Evolutionary conservation across 2,113 vertebrate genomes (phyloP).

Genomic region (Ammodytes dubius): DNA sequence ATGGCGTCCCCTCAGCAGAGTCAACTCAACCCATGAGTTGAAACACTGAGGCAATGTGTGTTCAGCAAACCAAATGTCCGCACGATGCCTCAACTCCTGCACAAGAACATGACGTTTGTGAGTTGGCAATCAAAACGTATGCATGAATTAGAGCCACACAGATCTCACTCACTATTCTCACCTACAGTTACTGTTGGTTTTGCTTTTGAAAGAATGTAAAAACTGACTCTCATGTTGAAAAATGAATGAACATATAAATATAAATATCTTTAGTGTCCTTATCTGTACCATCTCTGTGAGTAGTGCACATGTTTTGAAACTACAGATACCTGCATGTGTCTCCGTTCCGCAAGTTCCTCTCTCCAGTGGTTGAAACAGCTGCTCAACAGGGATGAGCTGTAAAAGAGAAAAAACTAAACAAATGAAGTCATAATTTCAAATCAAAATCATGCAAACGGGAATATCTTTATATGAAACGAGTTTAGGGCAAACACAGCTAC

Average conservation of each 20-base stretch:
- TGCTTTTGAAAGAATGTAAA: neutral
- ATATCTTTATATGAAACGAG: neutral
- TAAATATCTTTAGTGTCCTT: neutral
- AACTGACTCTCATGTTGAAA: neutral
- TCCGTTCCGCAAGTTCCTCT: constrained; percentile 60
- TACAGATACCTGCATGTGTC: constrained; percentile 70
- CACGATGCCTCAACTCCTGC: constrained; percentile 72
- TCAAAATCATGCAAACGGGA: neutral
- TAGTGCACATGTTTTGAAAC: neutral
- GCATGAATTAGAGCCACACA: neutral
- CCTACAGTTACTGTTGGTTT: neutral
- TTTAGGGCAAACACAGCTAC: neutral
- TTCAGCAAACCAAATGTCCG: constrained; percentile 73
- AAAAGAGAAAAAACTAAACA: neutral
- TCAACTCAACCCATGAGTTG: constrained; percentile 80
- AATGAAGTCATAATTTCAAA: constrained; percentile 3
- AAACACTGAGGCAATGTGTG: constrained; percentile 75
- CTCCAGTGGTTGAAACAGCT: constrained; percentile 74
- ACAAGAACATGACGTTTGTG: neutral
- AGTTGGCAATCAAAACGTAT: neutral
- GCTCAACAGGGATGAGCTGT: constrained; percentile 67
- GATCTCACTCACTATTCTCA: neutral
- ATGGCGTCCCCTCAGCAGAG: constrained; percentile 55
- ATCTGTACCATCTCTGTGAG: neutral
- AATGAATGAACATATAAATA: no score